Conservation (phyloP, 2,888 invertebrate genomes). For the Penaeus monodon region DNA sequence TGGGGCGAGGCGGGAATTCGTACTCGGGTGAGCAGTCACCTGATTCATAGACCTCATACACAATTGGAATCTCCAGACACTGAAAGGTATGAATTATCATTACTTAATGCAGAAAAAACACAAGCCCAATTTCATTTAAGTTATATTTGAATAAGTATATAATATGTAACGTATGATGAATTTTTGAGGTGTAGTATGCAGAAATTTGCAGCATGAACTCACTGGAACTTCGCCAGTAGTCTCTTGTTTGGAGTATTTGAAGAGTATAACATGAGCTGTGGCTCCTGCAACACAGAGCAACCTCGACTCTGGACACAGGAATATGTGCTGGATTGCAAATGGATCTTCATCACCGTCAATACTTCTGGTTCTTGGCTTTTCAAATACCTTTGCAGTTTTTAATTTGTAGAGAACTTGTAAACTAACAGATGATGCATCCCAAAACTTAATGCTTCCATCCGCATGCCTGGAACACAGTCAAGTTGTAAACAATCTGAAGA, state of each 20-base stretch:
- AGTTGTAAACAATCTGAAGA: background rate
- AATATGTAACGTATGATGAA: too few species aligned
- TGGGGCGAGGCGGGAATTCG: slow-evolving; percentile 77
- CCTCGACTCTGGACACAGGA: slow-evolving; percentile 93
- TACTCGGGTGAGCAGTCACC: slow-evolving; percentile 76
- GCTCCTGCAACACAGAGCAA: slow-evolving; percentile 90
- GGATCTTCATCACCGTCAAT: slow-evolving; percentile 80
- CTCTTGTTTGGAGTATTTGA: slow-evolving; percentile 95
- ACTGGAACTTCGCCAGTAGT: slow-evolving; percentile 85
- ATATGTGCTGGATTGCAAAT: slow-evolving; percentile 89
- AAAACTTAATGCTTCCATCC: slow-evolving; percentile 98
- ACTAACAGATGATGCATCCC: slow-evolving; percentile 97
- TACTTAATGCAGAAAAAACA: background rate
- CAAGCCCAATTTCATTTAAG: too few species aligned
- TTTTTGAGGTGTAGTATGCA: background rate
- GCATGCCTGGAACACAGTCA: slow-evolving; percentile 80
- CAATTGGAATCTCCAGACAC: slow-evolving; percentile 89
- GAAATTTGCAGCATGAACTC: slow-evolving; percentile 67
- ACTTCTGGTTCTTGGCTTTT: slow-evolving; percentile 78
- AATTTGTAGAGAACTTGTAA: slow-evolving; percentile 97
- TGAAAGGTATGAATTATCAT: slow-evolving; percentile 69
- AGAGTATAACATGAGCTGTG: slow-evolving; percentile 92
- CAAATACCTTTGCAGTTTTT: slow-evolving; percentile 94
- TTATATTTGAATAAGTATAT: too few species aligned
- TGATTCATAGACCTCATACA: slow-evolving; percentile 79